phyloP scores from a whole-genome alignment of 2,888 invertebrate genomes.

The Lacanobia oleracea region DNA sequence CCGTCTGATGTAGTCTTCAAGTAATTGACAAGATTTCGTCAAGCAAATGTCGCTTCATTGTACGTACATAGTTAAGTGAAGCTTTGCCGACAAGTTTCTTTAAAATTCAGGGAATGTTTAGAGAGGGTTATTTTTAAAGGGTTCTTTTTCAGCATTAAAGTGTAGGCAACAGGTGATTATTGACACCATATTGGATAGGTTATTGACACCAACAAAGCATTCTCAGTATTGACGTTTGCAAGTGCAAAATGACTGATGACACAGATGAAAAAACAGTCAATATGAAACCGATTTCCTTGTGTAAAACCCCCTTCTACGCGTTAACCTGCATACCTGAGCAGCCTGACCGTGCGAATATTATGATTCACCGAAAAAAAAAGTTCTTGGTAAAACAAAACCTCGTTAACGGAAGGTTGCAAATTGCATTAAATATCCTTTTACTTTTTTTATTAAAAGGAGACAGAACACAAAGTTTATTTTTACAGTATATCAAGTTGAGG shows the following conservation, averaged over 20 bases:
- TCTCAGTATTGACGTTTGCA: constrained; percentile 20
- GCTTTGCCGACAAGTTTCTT: not conserved
- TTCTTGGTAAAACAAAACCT: constrained; percentile 71
- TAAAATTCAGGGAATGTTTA: no score
- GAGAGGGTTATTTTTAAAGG: not conserved
- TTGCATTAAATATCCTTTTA: constrained; percentile 21
- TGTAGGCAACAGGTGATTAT: not conserved
- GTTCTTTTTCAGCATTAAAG: not conserved
- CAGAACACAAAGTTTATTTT: not conserved
- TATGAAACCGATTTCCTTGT: constrained; percentile 72
- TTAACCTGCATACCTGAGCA: constrained; percentile 69
- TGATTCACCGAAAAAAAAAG: constrained; percentile 79
- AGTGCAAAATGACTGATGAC: constrained; percentile 20
- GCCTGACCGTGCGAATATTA: constrained; percentile 73
- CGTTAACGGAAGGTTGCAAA: not conserved
- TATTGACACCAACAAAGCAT: constrained; percentile 15
- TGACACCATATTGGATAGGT: no score
- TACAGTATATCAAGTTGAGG: not conserved
- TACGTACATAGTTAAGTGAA: not conserved
- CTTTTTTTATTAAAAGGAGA: constrained; percentile 8
- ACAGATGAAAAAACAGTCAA: constrained; percentile 66
- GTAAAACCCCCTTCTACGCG: constrained; percentile 71
- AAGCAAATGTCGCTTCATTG: not conserved
- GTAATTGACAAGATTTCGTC: not conserved
- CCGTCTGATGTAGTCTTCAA: no score